A percentile compares a stretch with the other conserved stretches of the same genome.
Evolutionary conservation across 2,113 vertebrate genomes (phyloP).

Genomic region (Alosa alosa): DNA sequence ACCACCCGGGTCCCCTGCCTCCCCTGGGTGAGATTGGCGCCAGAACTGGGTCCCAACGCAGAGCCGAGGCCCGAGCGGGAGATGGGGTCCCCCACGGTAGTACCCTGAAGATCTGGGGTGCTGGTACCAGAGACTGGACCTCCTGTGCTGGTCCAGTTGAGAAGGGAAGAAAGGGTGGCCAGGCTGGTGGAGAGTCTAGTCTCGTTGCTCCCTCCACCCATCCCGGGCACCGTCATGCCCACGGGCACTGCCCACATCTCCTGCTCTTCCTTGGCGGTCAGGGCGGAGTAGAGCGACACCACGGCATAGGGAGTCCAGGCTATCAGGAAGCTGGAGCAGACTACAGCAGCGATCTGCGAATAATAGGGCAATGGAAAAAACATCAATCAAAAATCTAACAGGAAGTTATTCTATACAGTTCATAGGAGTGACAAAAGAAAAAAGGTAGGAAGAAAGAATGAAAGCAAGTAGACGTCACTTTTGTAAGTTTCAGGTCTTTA

Average conservation of each 20-base stretch:
- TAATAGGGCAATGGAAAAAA: background rate
- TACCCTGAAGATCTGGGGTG: constrained; percentile 14
- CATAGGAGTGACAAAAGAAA: background rate
- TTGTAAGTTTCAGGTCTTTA: constrained; percentile 59
- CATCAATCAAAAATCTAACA: background rate
- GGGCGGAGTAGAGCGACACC: constrained; percentile 57
- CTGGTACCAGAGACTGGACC: constrained; percentile 25
- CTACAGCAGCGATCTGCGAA: constrained; percentile 57
- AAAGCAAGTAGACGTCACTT: constrained; percentile 42
- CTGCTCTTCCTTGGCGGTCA: constrained; percentile 45
- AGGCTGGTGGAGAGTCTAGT: background rate
- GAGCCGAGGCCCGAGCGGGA: background rate
- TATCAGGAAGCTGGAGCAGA: constrained; percentile 57
- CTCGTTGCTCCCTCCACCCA: background rate
- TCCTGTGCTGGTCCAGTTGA: constrained; percentile 54
- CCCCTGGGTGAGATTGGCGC: background rate
- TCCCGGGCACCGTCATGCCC: too few species aligned
- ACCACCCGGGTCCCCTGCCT: background rate
- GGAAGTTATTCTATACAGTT: background rate
- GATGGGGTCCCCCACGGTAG: constrained; percentile 5
- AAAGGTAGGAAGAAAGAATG: background rate
- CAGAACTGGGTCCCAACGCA: background rate
- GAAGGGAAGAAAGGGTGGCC: constrained; percentile 26
- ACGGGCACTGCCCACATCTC: background rate
- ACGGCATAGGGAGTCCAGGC: constrained; percentile 63